Evolutionary conservation across 1,140 invertebrate species (phyloP).

Genomic region (Wiebesia pumilae): DNA sequence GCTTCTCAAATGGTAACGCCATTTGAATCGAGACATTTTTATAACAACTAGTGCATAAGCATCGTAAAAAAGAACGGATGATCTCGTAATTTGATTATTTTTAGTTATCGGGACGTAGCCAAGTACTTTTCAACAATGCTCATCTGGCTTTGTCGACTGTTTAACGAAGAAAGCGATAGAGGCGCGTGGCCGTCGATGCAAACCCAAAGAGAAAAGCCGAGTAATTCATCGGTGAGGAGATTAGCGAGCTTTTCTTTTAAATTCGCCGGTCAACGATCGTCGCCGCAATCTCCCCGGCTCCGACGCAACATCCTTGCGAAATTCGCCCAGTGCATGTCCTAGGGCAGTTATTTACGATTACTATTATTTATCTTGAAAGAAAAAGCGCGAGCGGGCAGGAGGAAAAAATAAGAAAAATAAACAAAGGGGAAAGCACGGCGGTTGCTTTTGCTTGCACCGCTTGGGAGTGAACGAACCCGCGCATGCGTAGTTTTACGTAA

Average conservation of each 20-base stretch:
- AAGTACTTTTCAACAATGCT: background rate
- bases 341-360: too few relatives aligned
- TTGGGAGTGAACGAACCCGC: background rate
- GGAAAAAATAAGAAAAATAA: conserved; percentile 11
- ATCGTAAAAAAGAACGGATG: too few relatives aligned
- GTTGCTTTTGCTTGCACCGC: background rate
- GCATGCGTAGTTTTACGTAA: conserved; percentile 29
- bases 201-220: background rate
- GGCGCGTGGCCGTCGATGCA: background rate
- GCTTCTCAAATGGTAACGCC: too few relatives aligned
- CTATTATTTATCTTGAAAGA: conserved; percentile 16
- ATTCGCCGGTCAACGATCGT: too few relatives aligned
- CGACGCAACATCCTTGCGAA: too few relatives aligned
- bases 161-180: background rate
- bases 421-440: background rate
- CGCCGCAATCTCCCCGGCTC: too few relatives aligned
- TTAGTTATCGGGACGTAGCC: background rate
- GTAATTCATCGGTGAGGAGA: background rate
- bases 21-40: too few relatives aligned
- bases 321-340: too few relatives aligned
- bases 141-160: background rate
- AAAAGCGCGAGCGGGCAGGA: background rate
- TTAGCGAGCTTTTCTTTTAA: background rate
- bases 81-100: background rate
- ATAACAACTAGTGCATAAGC: too few relatives aligned